Evolutionary conservation across 2,888 invertebrate species (phyloP), one percentile per base, ranked within the genome.

Genomic region (Stenichneumon culpator): DNA sequence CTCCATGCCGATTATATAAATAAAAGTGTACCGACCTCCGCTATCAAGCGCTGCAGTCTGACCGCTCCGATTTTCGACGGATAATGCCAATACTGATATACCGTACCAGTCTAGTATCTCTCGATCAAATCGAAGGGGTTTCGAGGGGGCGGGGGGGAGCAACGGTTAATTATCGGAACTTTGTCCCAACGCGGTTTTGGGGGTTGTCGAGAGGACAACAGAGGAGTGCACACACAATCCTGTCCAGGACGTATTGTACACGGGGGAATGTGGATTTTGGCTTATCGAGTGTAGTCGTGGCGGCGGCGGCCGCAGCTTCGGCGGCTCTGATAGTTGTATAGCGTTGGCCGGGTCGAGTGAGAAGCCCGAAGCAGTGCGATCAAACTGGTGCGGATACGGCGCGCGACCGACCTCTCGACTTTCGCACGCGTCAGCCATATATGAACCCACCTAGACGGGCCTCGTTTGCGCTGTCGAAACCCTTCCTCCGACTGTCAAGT

Each of bases 381-480:
- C 79, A 28, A 52, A 47, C 52, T 57, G 32, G 25, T 60, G 75
- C 25, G 70, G 36, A 11, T 14, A 50, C 14, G 28, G 32, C 28
- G 5, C 36, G 3, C 36, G 67, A 68, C 54, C 80, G 78, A 74
- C 83, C 79, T 73, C 79, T 70, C 81, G 87, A 90, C 85, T 87
- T 87, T 87, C 80, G 82, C 72, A 79, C 85, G 39, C 72, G 63
- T 78, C 77, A 32, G 9, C 14, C 32, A 47, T 28, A 63, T 63
- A 32, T 32, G 63, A 80, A 77, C 75, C 52, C 50, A n/a, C 65
- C 68, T 63, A 32, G 57, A 47, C 16, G 14, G 16, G 16, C 14
- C 32, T 32, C 63, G 47, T 69, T 44, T 50, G 36, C 67, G 25
- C 28, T 80, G 78, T 69, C 32, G 73, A 32, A 78, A 74, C 60